Conservation (phyloP, 2,797 vertebrate species). For the Propithecus perrieri region DNA sequence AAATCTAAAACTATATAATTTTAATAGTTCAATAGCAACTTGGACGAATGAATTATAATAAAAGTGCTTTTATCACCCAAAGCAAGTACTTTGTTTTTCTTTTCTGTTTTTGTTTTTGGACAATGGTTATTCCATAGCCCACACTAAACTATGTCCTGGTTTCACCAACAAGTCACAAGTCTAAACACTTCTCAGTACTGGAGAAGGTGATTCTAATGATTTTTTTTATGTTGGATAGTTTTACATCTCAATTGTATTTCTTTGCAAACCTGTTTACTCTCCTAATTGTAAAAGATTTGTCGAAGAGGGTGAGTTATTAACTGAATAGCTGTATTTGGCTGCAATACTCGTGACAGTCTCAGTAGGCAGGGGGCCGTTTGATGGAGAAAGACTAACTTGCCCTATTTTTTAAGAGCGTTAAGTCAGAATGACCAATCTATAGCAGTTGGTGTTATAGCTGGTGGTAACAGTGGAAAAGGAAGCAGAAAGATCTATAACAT, state of each 20-base stretch:
- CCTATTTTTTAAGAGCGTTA: background rate
- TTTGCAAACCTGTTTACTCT: background rate
- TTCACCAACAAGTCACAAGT: background rate
- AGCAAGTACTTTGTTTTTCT: background rate
- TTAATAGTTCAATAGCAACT: background rate
- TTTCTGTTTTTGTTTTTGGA: background rate
- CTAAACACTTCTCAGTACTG: background rate
- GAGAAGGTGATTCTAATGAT: background rate
- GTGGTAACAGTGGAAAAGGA: background rate
- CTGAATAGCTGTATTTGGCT: background rate
- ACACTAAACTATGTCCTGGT: background rate
- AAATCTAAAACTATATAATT: background rate
- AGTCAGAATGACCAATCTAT: background rate
- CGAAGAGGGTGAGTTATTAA: background rate
- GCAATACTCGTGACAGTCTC: background rate
- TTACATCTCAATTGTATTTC: background rate
- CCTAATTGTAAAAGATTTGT: background rate
- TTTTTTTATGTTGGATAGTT: background rate
- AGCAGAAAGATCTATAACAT: background rate
- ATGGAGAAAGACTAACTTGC: background rate
- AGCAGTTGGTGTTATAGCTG: background rate
- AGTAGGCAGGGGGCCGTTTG: background rate
- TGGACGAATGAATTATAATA: background rate
- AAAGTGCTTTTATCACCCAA: background rate
- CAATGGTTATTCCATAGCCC: background rate